phyloP scores from a whole-genome alignment of 2,797 vertebrate species.

The Clarias platycephalus region DNA sequence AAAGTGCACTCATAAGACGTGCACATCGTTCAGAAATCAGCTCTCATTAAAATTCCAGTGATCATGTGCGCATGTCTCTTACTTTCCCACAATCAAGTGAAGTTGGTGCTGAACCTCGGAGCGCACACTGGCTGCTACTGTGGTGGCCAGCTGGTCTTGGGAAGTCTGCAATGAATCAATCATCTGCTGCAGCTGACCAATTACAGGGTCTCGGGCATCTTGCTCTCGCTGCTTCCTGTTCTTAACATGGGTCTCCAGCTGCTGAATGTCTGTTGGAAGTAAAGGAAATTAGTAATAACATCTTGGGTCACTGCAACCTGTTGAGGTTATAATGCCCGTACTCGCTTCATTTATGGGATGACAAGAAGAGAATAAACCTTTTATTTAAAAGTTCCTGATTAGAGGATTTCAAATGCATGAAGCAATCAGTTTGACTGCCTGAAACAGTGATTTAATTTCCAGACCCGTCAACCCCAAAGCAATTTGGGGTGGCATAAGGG shows the following conservation, averaged over 20 bases:
- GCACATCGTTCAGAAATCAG: too few relatives aligned
- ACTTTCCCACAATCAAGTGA: slow-evolving; percentile 92
- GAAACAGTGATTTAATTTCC: slow-evolving; percentile 9
- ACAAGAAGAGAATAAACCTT: background rate
- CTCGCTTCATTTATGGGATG: background rate
- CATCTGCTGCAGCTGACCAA: slow-evolving; percentile 88
- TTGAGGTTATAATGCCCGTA: background rate
- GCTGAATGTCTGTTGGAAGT: slow-evolving; percentile 81
- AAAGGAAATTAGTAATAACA: slow-evolving; percentile 11
- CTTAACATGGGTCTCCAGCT: slow-evolving; percentile 90
- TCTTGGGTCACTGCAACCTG: slow-evolving; percentile 9
- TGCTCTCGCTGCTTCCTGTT: slow-evolving; percentile 86
- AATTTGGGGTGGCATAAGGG: background rate
- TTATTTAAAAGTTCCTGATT: slow-evolving; percentile 9
- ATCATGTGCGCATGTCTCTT: slow-evolving; percentile 55
- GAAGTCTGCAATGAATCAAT: slow-evolving; percentile 83
- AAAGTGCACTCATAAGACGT: background rate
- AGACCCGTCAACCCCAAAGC: background rate
- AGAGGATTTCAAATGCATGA: slow-evolving; percentile 1
- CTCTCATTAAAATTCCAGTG: too few relatives aligned
- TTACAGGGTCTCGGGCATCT: slow-evolving; percentile 83
- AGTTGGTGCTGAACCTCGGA: slow-evolving; percentile 94
- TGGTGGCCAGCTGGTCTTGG: slow-evolving; percentile 86
- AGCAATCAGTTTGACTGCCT: slow-evolving; percentile 3
- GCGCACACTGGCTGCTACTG: slow-evolving; percentile 79